These are phyloP conservation scores for Spialia ferax DNA, from an alignment of 2,888 invertebrate genomes.

Conservation along the genomic window DNA sequence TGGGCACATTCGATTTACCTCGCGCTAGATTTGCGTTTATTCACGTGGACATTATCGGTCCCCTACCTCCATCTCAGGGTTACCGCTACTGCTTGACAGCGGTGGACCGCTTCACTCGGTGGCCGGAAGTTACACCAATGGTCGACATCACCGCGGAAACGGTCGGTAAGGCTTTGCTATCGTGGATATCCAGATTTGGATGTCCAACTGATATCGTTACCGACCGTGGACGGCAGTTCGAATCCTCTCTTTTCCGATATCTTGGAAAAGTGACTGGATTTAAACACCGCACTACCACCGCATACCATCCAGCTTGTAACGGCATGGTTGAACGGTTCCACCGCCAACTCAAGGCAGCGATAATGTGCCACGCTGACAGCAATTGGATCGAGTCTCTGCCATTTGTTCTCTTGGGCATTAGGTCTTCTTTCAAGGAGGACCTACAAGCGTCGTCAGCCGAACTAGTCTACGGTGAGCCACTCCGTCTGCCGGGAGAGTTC, in stretches of 20 bases:
- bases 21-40: background rate
- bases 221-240: background rate
- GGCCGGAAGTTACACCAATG: background rate
- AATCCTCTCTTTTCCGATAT: background rate
- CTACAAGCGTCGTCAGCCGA: background rate
- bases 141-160: background rate
- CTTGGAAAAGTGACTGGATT: constrained; percentile 37
- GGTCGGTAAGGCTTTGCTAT: background rate
- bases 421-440: background rate
- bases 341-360: background rate
- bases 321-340: background rate
- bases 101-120: background rate
- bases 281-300: constrained; percentile 47
- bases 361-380: background rate
- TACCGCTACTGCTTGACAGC: background rate
- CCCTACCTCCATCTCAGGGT: background rate
- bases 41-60: background rate
- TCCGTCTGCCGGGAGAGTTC: background rate
- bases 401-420: background rate
- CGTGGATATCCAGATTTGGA: background rate
- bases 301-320: background rate
- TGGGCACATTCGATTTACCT: background rate
- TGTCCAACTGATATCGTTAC: background rate
- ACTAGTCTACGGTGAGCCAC: background rate
- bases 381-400: background rate